Conservation (phyloP, 2,113 vertebrate species). For the Motacilla tschutschensis region DNA sequence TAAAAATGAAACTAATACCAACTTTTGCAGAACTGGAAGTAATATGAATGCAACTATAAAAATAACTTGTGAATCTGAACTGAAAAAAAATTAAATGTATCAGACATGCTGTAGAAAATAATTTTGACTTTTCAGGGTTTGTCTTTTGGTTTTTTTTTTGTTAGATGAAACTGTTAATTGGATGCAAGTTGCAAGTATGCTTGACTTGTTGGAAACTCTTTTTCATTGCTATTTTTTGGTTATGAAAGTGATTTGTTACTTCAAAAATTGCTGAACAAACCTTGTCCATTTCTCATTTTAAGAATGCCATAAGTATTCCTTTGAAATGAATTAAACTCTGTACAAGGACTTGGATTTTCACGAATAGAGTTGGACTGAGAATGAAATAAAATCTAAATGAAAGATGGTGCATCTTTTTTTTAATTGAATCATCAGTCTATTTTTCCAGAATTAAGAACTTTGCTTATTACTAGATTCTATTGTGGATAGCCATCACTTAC, state of each 20-base stretch:
- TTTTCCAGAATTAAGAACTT: slow-evolving; percentile 32
- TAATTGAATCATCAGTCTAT: background rate
- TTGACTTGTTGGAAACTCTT: background rate
- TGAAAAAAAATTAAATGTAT: background rate
- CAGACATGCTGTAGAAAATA: background rate
- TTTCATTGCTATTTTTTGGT: background rate
- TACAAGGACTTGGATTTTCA: background rate
- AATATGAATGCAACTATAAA: background rate
- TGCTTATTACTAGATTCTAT: background rate
- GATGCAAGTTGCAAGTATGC: background rate
- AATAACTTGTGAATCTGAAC: background rate
- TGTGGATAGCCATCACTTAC: slow-evolving; percentile 3
- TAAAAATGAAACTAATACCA: background rate
- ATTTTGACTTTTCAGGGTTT: background rate
- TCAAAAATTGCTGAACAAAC: background rate
- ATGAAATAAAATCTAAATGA: background rate
- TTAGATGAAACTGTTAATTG: background rate
- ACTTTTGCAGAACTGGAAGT: background rate
- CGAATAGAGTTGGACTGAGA: background rate
- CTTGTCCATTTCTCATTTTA: background rate
- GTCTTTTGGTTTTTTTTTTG: too few relatives aligned
- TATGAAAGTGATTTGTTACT: background rate
- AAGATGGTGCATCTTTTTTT: background rate
- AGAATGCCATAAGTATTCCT: background rate
- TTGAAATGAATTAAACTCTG: background rate